These are phyloP conservation scores for Oryzias melastigma DNA, from an alignment of 2,113 vertebrate genomes.

Conservation along the genomic window DNA sequence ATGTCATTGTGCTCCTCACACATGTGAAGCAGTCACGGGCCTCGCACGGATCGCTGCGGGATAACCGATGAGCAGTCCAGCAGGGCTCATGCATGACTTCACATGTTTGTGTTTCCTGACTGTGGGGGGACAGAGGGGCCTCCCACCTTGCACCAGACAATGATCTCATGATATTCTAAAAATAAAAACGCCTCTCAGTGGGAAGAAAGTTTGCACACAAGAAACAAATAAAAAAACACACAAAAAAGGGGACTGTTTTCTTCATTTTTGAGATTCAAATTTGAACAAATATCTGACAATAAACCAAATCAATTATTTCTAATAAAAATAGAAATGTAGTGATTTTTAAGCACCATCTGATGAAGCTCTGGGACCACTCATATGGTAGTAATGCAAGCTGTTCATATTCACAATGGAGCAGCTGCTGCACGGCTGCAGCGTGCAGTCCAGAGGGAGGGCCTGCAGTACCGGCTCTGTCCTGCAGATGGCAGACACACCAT, in stretches of 20 bases:
- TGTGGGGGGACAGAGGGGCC: constrained; percentile 18
- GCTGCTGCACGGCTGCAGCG: constrained; percentile 1
- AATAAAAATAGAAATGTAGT: too few species aligned
- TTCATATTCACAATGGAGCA: neutral
- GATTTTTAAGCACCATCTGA: neutral
- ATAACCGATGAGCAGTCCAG: constrained; percentile 74
- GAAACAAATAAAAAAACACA: neutral
- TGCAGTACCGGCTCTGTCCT: constrained; percentile 40
- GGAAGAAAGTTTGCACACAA: neutral
- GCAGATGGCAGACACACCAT: constrained; percentile 80
- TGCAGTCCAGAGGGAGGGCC: neutral
- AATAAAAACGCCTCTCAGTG: neutral
- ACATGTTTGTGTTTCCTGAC: constrained; percentile 34
- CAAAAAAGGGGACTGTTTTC: neutral
- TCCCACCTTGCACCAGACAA: neutral
- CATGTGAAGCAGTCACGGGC: constrained; percentile 67
- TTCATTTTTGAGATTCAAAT: neutral
- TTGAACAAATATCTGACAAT: too few species aligned
- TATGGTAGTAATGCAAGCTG: neutral
- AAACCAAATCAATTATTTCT: too few species aligned
- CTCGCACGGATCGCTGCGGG: constrained; percentile 64
- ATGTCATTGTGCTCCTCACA: constrained; percentile 51
- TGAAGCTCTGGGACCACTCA: neutral
- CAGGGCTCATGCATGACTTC: constrained; percentile 65
- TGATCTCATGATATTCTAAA: constrained; percentile 13